Percentiles rank a stretch among this genome's conserved stretches.
phyloP scores from a whole-genome alignment of 2,113 vertebrate species.

The Podarcis raffonei region DNA sequence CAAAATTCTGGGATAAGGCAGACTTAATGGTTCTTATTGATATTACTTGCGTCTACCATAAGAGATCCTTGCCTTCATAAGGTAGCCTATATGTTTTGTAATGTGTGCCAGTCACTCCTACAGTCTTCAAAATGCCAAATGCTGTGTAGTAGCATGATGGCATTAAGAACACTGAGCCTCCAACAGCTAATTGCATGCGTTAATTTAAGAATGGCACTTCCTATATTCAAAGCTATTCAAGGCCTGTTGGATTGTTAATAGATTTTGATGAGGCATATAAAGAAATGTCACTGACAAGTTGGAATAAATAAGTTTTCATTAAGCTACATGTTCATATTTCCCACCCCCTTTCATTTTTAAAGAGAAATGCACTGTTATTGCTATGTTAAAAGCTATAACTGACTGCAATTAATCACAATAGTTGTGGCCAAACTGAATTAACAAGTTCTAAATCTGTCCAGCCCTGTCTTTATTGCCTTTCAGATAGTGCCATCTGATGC shows the following conservation, averaged over 20 bases:
- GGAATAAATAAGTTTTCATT: neutral
- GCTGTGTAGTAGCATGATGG: neutral
- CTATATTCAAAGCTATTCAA: neutral
- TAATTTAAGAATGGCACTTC: neutral
- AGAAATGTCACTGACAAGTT: neutral
- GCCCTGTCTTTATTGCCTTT: neutral
- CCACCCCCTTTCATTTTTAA: neutral
- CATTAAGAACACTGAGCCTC: neutral
- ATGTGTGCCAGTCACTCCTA: too few relatives aligned
- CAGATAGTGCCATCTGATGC: neutral
- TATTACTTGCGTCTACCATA: too few relatives aligned
- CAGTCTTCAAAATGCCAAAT: too few relatives aligned
- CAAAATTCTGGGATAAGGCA: too few relatives aligned
- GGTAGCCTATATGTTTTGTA: too few relatives aligned
- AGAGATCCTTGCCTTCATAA: too few relatives aligned
- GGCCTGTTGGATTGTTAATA: neutral
- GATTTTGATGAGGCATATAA: neutral
- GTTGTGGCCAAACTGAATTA: neutral
- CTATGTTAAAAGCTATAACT: conserved; percentile 5
- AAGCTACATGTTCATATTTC: neutral
- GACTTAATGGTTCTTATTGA: too few relatives aligned
- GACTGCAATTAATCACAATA: neutral
- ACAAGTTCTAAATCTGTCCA: neutral
- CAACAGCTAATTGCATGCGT: too few relatives aligned
- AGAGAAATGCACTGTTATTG: neutral